Evolutionary conservation across 2,888 invertebrate species (phyloP), one percentile per base, ranked within the genome.

Genomic region (Drosophila suboccidentalis): DNA sequence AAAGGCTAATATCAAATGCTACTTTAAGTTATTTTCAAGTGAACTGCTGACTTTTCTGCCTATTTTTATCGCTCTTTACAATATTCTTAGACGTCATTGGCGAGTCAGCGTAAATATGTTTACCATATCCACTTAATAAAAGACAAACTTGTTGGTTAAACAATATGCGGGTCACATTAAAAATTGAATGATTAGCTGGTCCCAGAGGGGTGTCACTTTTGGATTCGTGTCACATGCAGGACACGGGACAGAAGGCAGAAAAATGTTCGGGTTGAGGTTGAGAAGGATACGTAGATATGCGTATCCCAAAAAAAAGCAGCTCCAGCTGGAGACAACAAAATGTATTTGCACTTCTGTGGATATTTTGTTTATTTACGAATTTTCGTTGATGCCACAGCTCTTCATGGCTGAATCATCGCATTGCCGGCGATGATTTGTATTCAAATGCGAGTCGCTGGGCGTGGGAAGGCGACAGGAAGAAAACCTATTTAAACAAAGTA

Each of bases 401-500:
- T 8, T n/a, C 19, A 17, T 15, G 22, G 13, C 46, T 51, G 38
- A 32, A 44, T 71, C 62, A 53, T 58, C 68, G 61, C 59, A 47
- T 41, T 63, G 57, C 47, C n/a, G 53, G 54, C 60, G 70, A 70
- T 68, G 77, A 69, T 75, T 80, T 80, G 75, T 65, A 73, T 76
- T 78, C 64, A 71, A 76, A 63, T 76, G 74, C 44, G 63, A 44
- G 19, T 53, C 55, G 39, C 15, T 2, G 59, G 64, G 59, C 51
- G 69, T 72, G 68, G 80, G 68, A 51, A 10, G 66, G 77, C 34
- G 62, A 58, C 54, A 68, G 77, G 70, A 54, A 70, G 75, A 54
- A 72, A 76, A 74, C 88, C 89, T 86, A 87, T 86, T 86, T 88
- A 88, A 86, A 86, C 87, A 86, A 74, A 88, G 74, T 78, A 87